Conservation (phyloP, 2,888 invertebrate genomes). For the Hemithea aestivaria region DNA sequence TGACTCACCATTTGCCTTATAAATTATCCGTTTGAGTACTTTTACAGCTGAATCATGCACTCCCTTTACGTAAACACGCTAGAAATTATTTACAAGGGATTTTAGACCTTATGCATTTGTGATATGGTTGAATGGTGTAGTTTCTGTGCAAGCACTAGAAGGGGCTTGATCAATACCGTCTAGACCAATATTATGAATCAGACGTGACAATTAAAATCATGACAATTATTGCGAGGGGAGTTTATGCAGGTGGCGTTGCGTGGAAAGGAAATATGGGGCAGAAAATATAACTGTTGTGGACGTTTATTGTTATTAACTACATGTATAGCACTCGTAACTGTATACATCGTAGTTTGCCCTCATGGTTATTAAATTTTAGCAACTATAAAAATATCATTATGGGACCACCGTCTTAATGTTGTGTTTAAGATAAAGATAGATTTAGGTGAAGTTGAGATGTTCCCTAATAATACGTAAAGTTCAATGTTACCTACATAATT, state of each 20-base stretch:
- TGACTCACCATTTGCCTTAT: slow-evolving; percentile 23
- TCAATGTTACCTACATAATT: too few relatives aligned
- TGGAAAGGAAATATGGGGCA: neutral
- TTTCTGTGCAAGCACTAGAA: slow-evolving; percentile 16
- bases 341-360: too few relatives aligned
- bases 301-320: too few relatives aligned
- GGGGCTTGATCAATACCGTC: slow-evolving; percentile 31
- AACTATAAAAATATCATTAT: too few relatives aligned
- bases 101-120: slow-evolving; percentile 1
- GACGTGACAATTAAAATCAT: slow-evolving; percentile 7
- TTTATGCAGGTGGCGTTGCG: neutral
- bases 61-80: slow-evolving; percentile 6
- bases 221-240: slow-evolving; percentile 1
- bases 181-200: slow-evolving; percentile 30
- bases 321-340: too few relatives aligned
- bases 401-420: too few relatives aligned
- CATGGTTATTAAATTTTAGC: too few relatives aligned
- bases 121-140: slow-evolving; percentile 1
- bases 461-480: too few relatives aligned
- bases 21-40: slow-evolving; percentile 21
- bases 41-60: slow-evolving; percentile 22
- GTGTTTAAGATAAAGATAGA: too few relatives aligned
- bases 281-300: neutral
- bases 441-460: too few relatives aligned
- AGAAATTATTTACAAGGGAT: neutral